Percentiles rank a stretch among this genome's conserved stretches.
phyloP scores from a whole-genome alignment of 2,888 invertebrate species.

The Platypus cylindrus region DNA sequence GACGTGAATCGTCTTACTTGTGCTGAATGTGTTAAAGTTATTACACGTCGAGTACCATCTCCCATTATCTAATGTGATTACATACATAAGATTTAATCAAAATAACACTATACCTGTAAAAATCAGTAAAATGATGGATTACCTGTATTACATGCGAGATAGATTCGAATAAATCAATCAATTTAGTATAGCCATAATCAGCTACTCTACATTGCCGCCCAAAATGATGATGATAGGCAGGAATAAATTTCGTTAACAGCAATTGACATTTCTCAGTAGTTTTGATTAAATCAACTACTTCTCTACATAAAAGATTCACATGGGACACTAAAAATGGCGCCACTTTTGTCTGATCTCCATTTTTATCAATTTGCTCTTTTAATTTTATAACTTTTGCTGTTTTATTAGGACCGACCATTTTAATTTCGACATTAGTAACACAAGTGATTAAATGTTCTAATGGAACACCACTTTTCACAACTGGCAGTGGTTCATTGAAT shows the following conservation, averaged over 20 bases:
- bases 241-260: conserved; percentile 77
- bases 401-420: conserved; percentile 33
- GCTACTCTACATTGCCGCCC: conserved; percentile 90
- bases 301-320: conserved; percentile 70
- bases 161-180: conserved; percentile 81
- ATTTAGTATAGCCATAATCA: conserved; percentile 90
- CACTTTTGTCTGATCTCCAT: conserved; percentile 29
- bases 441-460: conserved; percentile 83
- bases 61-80: conserved; percentile 60
- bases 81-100: neutral
- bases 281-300: conserved; percentile 73
- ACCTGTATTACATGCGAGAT: conserved; percentile 79
- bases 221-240: conserved; percentile 93
- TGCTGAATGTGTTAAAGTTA: conserved; percentile 78
- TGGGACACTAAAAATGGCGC: conserved; percentile 58
- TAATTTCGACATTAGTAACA: conserved; percentile 51
- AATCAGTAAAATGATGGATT: conserved; percentile 10
- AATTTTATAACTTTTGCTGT: conserved; percentile 30
- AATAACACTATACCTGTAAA: neutral
- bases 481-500: conserved; percentile 46
- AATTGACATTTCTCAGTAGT: conserved; percentile 72
- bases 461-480: conserved; percentile 66
- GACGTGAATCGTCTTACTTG: conserved; percentile 84
- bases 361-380: conserved; percentile 19
- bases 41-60: conserved; percentile 71